Conservation (phyloP, 2,888 invertebrate species). For the Magallana nippona region DNA sequence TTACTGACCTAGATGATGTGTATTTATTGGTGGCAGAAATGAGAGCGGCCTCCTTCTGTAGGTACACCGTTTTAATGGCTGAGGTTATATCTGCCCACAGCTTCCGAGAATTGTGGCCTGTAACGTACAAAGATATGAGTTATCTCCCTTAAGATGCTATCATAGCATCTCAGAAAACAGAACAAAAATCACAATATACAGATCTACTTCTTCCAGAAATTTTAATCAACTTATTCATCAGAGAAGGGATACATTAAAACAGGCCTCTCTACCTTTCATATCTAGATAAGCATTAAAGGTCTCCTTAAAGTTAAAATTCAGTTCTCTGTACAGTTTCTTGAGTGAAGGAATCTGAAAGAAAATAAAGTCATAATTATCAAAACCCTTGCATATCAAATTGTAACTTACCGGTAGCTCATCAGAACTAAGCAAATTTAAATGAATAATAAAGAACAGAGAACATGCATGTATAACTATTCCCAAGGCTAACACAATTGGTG, state of each 20-base stretch:
- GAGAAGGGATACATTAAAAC: neutral
- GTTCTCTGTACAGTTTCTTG: conserved; percentile 75
- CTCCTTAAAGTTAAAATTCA: conserved; percentile 90
- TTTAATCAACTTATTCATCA: too few relatives aligned
- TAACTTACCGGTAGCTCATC: too few relatives aligned
- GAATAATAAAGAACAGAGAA: too few relatives aligned
- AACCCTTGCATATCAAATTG: too few relatives aligned
- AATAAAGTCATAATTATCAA: neutral
- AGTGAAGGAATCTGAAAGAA: conserved; percentile 80
- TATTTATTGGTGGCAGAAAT: conserved; percentile 81
- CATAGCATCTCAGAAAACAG: too few relatives aligned
- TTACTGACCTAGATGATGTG: conserved; percentile 60
- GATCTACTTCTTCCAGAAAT: too few relatives aligned
- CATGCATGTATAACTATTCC: too few relatives aligned
- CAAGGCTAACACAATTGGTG: too few relatives aligned
- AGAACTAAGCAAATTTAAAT: too few relatives aligned
- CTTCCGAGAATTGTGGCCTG: conserved; percentile 85
- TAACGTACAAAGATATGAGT: conserved; percentile 50
- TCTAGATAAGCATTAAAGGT: conserved; percentile 88
- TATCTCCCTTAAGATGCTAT: neutral
- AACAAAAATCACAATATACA: too few relatives aligned
- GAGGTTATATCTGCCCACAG: conserved; percentile 91
- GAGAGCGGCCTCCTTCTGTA: conserved; percentile 86
- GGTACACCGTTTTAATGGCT: conserved; percentile 86
- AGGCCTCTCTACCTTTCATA: conserved; percentile 59